A percentile compares a stretch with the other conserved stretches of the same genome.
These are phyloP conservation scores for Keiferia lycopersicella DNA, from an alignment of 2,888 invertebrate species.

Conservation along the genomic window DNA sequence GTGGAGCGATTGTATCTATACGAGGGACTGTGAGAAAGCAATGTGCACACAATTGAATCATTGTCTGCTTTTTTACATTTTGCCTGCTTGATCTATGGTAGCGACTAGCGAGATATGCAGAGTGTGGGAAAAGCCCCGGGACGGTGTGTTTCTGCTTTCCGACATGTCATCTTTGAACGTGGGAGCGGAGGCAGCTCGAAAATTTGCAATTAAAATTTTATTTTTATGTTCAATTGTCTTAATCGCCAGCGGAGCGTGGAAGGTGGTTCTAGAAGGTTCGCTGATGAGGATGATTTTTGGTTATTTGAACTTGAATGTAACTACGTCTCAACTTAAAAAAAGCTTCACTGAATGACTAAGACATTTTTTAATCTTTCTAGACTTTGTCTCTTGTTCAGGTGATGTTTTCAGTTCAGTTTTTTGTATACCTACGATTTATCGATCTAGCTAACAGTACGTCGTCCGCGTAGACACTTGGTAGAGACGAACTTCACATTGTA, in stretches of 20 bases:
- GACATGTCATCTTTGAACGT: constrained; percentile 75
- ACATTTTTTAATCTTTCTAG: neutral
- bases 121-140: constrained; percentile 72
- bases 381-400: too few relatives aligned
- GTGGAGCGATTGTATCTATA: constrained; percentile 69
- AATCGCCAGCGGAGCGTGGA: constrained; percentile 24
- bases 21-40: constrained; percentile 75
- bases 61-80: constrained; percentile 77
- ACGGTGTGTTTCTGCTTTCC: constrained; percentile 71
- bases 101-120: constrained; percentile 77
- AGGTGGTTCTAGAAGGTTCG: constrained; percentile 22
- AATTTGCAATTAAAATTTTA: constrained; percentile 56
- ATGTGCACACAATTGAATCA: constrained; percentile 78
- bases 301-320: neutral
- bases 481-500: too few relatives aligned
- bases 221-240: constrained; percentile 55
- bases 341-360: too few relatives aligned
- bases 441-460: too few relatives aligned
- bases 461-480: too few relatives aligned
- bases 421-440: too few relatives aligned
- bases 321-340: neutral
- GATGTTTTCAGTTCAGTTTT: too few relatives aligned
- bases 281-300: neutral
- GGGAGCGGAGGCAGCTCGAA: constrained; percentile 59
- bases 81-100: constrained; percentile 76